Conservation (phyloP, 2,797 vertebrate species). For the Bucorvus abyssinicus region DNA sequence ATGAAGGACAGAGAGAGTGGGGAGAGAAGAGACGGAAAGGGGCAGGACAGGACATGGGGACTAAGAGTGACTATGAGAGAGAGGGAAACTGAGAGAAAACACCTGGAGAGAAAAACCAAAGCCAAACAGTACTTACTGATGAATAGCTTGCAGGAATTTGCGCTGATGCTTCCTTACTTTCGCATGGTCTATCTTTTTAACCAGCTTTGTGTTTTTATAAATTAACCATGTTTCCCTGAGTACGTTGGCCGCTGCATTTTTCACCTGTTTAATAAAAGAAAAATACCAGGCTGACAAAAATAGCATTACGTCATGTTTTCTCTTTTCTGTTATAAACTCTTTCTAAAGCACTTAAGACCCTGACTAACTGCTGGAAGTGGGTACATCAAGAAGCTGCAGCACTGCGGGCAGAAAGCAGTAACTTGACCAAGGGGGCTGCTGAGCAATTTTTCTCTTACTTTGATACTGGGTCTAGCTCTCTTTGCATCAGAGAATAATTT, state of each 20-base stretch:
- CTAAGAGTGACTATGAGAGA: neutral
- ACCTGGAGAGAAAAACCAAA: slow-evolving; percentile 15
- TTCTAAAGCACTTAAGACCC: neutral
- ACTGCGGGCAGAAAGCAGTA: neutral
- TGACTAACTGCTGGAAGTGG: neutral
- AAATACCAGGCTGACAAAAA: slow-evolving; percentile 40
- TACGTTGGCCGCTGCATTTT: slow-evolving; percentile 99
- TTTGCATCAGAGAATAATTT: neutral
- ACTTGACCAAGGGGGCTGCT: neutral
- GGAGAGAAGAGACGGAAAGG: neutral
- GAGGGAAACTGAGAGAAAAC: neutral
- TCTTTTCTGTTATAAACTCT: neutral
- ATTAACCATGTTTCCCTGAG: slow-evolving; percentile 99
- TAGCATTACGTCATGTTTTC: neutral
- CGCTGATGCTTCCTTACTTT: slow-evolving; percentile 99
- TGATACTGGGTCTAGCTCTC: neutral
- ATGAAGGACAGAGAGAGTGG: neutral
- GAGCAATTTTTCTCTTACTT: neutral
- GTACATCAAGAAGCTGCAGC: neutral
- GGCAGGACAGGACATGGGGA: rapidly evolving
- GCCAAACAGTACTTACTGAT: slow-evolving; percentile 90
- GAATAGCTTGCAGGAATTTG: slow-evolving; percentile 99
- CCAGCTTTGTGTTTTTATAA: slow-evolving; percentile 99
- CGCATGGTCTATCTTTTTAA: slow-evolving; percentile 98
- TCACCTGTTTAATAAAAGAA: slow-evolving; percentile 84